Conservation (phyloP, 23 tunicate genomes). For the Styela clava region DNA sequence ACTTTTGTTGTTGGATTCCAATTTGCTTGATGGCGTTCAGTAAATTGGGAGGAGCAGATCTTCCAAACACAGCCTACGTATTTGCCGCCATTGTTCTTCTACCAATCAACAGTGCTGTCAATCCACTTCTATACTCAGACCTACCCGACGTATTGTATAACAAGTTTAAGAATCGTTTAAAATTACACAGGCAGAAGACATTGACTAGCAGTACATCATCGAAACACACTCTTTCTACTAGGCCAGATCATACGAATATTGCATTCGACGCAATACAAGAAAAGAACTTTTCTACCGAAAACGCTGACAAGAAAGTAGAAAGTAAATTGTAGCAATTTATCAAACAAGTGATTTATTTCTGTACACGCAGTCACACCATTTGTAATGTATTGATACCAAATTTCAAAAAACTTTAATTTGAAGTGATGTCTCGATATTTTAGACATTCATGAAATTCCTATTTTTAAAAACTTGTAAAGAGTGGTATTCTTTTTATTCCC, state of each 20-base stretch:
- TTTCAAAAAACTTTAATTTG: too few species aligned
- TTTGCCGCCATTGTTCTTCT: constrained; percentile 29
- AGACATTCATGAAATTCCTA: too few species aligned
- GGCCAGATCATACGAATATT: neutral
- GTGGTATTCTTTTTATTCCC: too few species aligned
- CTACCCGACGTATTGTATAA: constrained; percentile 13
- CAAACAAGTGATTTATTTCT: too few species aligned
- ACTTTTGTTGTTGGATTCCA: constrained; percentile 33
- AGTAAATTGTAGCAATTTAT: too few species aligned
- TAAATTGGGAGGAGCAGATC: constrained; percentile 6
- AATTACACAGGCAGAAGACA: neutral
- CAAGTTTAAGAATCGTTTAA: neutral
- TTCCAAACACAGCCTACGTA: constrained; percentile 18
- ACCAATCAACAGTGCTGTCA: constrained; percentile 29
- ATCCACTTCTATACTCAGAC: constrained; percentile 20
- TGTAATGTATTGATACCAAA: too few species aligned
- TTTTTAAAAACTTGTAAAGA: too few species aligned
- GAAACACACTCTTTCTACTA: neutral
- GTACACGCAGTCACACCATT: too few species aligned
- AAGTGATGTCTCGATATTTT: too few species aligned
- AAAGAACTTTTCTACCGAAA: too few species aligned
- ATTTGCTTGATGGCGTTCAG: constrained; percentile 27
- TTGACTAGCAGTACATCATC: neutral
- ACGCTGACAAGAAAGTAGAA: too few species aligned
- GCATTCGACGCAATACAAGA: too few species aligned